Base-by-base conservation (phyloP, 2,113 vertebrate genomes). In the Cinclus cinclus region DNA sequence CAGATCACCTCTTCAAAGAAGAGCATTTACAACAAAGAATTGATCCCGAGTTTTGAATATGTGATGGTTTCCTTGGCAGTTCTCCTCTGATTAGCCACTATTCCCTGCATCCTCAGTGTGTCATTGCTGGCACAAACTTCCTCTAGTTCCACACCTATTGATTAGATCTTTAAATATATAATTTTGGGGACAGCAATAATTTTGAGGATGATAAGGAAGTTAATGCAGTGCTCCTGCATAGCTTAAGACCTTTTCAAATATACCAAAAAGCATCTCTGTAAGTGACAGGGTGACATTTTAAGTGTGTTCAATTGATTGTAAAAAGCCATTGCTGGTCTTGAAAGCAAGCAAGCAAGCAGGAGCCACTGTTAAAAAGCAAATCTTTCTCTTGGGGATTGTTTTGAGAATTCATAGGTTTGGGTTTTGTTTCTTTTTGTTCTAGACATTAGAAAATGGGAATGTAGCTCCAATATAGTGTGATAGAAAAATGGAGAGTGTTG, bases 171-270 rank as follows among this genome's bases (percentile, higher is more conserved):
- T 41, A 90, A 64, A 56, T 90, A 49, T 68, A 78, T 93, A 55
- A 93, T 93, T 93, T 25, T 69, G 76, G 44, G 83, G 52, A 41
- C 37, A 37, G 39, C 44, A 96, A 88, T 92, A 89, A 82, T 84
- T 87, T 77, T 74, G 28, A 89, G 73, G 58, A 73, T 52, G 24
- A 64, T 67, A 49, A 80, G 31, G 62, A 76, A 69, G 50, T 79
- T 69, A 83, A 15, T 69, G 50, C 62, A 20, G 19, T 68, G 44
- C 28, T 89, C n/a, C 79, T 68, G 83, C 60, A 46, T 92, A 86
- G 79, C 73, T 81, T 81, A 64, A 90, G 83, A 77, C 73, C 65
- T 83, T 90, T 50, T 59, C 52, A 77, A 50, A 77, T 49, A n/a
- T 31, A 58, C 22, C 21, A 59, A 81, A 88, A 52, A 11, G 0